Evolutionary conservation across 2,113 vertebrate species (phyloP), one percentile per base, ranked within the genome.

Genomic region (Suricata suricatta): DNA sequence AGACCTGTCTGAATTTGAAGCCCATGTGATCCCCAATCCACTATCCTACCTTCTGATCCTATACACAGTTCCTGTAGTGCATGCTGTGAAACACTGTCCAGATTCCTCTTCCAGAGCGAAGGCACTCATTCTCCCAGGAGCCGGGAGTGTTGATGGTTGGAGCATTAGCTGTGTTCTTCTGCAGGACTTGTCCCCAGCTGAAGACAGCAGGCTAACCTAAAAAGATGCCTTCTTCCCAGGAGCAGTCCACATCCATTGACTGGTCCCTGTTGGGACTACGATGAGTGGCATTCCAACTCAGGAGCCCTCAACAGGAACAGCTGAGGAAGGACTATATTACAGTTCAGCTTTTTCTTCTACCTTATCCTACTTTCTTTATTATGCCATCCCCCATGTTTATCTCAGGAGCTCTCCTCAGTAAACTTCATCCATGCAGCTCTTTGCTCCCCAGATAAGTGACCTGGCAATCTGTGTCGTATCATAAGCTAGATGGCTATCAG

Each of bases 371-470:
- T 96, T 60, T 95, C 19, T 87, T 80, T 57, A 35, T 19, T 79
- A 27, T 44, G 3, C 7, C 25, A 31, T 17, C 4, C 7, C 3
- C 21, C 52, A 31, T n/a, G 33, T 27, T 83, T 47, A 38, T 33
- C 23, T 82, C 12, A 47, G 68, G 9, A 60, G 3, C 52, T 17
- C 35, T 7, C 5, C 79, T 13, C 27, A 41, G 25, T 68, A 60
- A 50, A 60, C 7, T 44, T 76, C 27, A 88, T 47, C 29, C 38
- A 25, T 64, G n/a, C 35, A 87, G 72, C 90, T 88, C n/a, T 88
- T 47, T 96, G 84, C 69, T 92, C 82, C 41, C 64, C 27, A 54
- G 25, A 35, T 16, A 93, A 63, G 21, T 21, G 54, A 60, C 31
- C 29, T 68, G 35, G 27, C 12, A 57, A 41, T 27, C 19, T 44